These are phyloP conservation scores for Zaprionus camerounensis DNA, from an alignment of 1,140 invertebrate genomes.

Conservation along the genomic window DNA sequence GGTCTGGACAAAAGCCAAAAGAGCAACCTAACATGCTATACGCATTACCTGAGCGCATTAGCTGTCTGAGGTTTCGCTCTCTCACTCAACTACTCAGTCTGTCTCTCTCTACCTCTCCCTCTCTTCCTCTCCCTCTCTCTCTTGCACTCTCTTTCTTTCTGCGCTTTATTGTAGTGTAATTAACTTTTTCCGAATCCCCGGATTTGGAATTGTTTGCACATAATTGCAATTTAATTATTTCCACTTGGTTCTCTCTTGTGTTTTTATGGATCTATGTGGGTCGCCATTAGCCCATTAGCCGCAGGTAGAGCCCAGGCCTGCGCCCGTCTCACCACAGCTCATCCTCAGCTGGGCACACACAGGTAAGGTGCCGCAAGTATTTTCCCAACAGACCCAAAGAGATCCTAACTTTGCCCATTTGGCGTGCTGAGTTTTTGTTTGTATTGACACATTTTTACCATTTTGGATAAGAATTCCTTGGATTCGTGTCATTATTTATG, in stretches of 20 bases:
- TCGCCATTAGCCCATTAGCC: conserved; percentile 54
- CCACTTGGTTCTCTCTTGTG: conserved; percentile 51
- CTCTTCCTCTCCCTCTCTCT: background rate
- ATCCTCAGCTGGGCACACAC: background rate
- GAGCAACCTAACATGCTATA: background rate
- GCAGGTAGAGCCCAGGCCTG: conserved; percentile 28
- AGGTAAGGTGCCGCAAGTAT: background rate
- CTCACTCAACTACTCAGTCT: background rate
- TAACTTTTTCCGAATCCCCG: conserved; percentile 82
- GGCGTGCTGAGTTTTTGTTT: conserved; percentile 45
- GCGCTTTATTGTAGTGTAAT: conserved; percentile 81
- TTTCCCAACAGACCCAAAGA: conserved; percentile 8
- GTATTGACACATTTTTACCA: conserved; percentile 69
- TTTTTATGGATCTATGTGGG: conserved; percentile 81
- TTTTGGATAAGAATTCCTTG: conserved; percentile 55
- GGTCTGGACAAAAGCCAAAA: conserved; percentile 20
- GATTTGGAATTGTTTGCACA: conserved; percentile 81
- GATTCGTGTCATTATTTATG: conserved; percentile 58
- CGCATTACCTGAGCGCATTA: conserved; percentile 1
- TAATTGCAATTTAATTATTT: conserved; percentile 83
- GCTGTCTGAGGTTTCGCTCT: background rate
- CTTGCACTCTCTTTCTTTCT: conserved; percentile 30
- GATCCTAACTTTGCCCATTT: conserved; percentile 10
- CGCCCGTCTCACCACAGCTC: background rate
- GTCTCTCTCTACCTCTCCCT: background rate